Conservation (phyloP, 2,888 invertebrate species). For the Sarcophaga caerulescens region DNA sequence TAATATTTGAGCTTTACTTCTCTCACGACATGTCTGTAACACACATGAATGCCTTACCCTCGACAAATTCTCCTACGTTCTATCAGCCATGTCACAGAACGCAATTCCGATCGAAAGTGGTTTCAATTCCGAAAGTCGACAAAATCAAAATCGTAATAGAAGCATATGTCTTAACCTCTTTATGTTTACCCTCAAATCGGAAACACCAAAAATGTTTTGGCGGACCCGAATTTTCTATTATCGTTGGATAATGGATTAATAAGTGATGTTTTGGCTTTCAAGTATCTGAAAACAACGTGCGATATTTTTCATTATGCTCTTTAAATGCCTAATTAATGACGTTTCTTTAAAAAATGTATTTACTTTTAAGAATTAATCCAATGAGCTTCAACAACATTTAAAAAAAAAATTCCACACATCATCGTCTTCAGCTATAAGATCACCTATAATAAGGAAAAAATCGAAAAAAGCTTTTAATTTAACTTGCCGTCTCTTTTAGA, state of each 20-base stretch:
- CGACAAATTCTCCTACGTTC: too few relatives aligned
- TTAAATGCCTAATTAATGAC: constrained; percentile 24
- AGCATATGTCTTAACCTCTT: too few relatives aligned
- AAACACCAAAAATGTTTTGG: too few relatives aligned
- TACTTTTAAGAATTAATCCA: constrained; percentile 62
- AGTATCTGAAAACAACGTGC: constrained; percentile 36
- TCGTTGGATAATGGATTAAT: constrained; percentile 70
- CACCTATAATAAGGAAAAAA: constrained; percentile 71
- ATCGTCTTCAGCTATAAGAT: constrained; percentile 69
- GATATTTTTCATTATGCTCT: constrained; percentile 39
- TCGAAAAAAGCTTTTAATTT: constrained; percentile 71
- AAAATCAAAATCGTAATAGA: too few relatives aligned
- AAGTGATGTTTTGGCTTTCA: constrained; percentile 72
- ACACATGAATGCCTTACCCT: too few relatives aligned
- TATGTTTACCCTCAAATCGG: too few relatives aligned
- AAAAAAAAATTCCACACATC: constrained; percentile 69
- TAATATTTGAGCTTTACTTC: too few relatives aligned
- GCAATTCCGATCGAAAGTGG: too few relatives aligned
- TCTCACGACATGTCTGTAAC: too few relatives aligned
- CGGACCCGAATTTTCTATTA: too few relatives aligned
- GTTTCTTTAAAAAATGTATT: constrained; percentile 44
- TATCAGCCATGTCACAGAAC: too few relatives aligned
- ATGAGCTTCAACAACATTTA: constrained; percentile 70
- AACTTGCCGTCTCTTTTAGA: constrained; percentile 69
- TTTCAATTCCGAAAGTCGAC: too few relatives aligned